Evolutionary conservation across 2,888 invertebrate genomes (phyloP).

Genomic region (Hypomecis atomaria): DNA sequence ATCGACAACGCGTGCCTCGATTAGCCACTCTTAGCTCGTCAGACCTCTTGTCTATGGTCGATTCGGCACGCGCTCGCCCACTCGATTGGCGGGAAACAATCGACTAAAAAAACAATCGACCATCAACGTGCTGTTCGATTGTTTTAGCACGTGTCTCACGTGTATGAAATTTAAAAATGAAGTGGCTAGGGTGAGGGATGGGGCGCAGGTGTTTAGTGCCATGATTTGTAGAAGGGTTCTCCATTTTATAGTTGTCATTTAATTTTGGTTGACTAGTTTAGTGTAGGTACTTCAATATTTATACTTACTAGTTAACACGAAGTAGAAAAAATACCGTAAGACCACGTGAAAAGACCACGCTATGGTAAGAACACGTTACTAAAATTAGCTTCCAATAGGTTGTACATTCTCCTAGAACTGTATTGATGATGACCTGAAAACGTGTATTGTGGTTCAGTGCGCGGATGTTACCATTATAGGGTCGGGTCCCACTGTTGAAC

Average conservation of each 20-base stretch:
- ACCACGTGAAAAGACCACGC: too few species aligned
- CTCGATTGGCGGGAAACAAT: conserved; percentile 38
- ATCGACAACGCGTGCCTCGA: conserved; percentile 63
- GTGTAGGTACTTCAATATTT: too few species aligned
- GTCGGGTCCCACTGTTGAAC: too few species aligned
- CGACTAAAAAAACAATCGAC: conserved; percentile 26
- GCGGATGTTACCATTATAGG: too few species aligned
- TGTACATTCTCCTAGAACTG: too few species aligned
- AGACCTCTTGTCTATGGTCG: conserved; percentile 41
- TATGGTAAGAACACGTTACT: too few species aligned
- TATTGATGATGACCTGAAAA: too few species aligned
- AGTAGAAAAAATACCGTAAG: too few species aligned
- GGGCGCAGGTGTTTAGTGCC: conserved; percentile 31
- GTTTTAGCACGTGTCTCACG: conserved; percentile 46
- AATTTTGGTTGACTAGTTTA: too few species aligned
- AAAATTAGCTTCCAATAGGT: too few species aligned
- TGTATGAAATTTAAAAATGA: conserved; percentile 28
- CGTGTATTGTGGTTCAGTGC: too few species aligned
- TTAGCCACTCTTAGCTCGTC: conserved; percentile 59
- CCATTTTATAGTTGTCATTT: neutral
- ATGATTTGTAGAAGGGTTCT: conserved; percentile 1
- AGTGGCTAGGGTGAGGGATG: conserved; percentile 19
- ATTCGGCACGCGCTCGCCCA: conserved; percentile 53
- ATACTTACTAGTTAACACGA: too few species aligned
- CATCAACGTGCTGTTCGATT: conserved; percentile 32